Conservation (phyloP, 2,888 invertebrate genomes). For the Cephalotes varians region DNA sequence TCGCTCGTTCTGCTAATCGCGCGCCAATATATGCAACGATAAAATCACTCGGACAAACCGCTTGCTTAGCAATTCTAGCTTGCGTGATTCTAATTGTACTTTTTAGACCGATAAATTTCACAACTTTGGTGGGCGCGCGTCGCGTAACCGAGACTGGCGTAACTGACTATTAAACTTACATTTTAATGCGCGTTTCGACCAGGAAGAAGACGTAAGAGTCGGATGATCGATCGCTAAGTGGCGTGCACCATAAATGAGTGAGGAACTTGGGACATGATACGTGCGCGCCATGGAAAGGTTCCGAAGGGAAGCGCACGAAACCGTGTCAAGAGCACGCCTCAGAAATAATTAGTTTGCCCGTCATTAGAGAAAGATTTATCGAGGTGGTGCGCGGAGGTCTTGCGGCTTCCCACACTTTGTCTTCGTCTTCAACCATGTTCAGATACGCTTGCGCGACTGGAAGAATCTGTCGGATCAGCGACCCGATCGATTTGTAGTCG, state of each 20-base stretch:
- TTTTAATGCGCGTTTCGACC: constrained; percentile 59
- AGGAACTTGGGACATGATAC: constrained; percentile 37
- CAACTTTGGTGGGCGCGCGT: constrained; percentile 40
- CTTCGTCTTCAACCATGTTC: constrained; percentile 23
- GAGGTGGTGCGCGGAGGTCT: constrained; percentile 25
- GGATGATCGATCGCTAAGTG: constrained; percentile 72
- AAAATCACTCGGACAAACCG: constrained; percentile 11
- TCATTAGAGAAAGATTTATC: constrained; percentile 68
- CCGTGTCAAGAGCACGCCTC: constrained; percentile 61
- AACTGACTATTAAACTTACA: constrained; percentile 64
- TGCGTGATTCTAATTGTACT: constrained; percentile 22
- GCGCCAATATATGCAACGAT: neutral
- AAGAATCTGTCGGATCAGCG: constrained; percentile 47
- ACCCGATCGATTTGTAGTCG: constrained; percentile 57
- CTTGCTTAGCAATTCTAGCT: neutral
- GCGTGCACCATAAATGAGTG: constrained; percentile 57
- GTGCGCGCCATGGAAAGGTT: neutral
- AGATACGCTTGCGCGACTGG: constrained; percentile 22
- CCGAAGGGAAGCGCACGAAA: constrained; percentile 57
- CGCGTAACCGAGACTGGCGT: constrained; percentile 52
- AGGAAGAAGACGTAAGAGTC: constrained; percentile 59
- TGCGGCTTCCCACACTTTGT: constrained; percentile 35
- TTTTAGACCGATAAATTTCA: constrained; percentile 51
- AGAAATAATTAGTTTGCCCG: constrained; percentile 70
- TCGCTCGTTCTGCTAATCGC: neutral